Percentiles rank a stretch among this genome's conserved stretches.
These are phyloP conservation scores for Chunga burmeisteri DNA, from an alignment of 2,113 vertebrate genomes.

Conservation along the genomic window DNA sequence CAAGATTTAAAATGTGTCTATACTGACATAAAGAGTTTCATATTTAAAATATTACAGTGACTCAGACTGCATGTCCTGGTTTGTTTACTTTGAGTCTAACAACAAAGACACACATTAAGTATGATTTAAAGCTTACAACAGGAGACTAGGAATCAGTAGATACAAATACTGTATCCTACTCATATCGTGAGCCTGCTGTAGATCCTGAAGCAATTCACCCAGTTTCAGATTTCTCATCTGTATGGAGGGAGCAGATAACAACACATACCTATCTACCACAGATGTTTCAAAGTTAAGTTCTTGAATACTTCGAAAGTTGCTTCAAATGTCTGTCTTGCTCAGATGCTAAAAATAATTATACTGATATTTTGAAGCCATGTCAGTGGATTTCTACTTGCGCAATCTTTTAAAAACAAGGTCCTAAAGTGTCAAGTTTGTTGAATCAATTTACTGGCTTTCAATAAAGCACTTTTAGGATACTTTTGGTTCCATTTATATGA, in stretches of 20 bases:
- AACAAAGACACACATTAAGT: not conserved
- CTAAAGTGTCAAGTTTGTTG: conserved; percentile 45
- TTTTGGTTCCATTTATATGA: conserved; percentile 57
- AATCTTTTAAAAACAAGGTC: conserved; percentile 35
- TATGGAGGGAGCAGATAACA: not conserved
- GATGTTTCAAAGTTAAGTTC: not conserved
- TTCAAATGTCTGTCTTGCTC: conserved; percentile 17
- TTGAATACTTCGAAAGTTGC: not conserved
- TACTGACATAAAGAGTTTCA: not conserved
- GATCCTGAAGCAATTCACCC: not conserved
- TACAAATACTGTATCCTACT: not conserved
- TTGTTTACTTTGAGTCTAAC: not conserved
- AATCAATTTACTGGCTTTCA: conserved; percentile 58
- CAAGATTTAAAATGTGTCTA: not conserved
- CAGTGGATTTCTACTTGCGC: conserved; percentile 2
- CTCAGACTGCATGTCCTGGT: not conserved
- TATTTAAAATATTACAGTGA: not conserved
- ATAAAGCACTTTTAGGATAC: conserved; percentile 59
- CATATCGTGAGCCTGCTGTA: not conserved
- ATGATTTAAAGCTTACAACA: not conserved
- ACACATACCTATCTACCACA: not conserved
- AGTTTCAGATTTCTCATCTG: not conserved
- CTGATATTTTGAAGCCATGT: not conserved
- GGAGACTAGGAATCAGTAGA: not conserved
- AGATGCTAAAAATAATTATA: conserved; percentile 21